A percentile compares a stretch with the other conserved stretches of the same genome.
Evolutionary conservation across 2,797 vertebrate genomes (phyloP).

Genomic region (Lerista edwardsae): DNA sequence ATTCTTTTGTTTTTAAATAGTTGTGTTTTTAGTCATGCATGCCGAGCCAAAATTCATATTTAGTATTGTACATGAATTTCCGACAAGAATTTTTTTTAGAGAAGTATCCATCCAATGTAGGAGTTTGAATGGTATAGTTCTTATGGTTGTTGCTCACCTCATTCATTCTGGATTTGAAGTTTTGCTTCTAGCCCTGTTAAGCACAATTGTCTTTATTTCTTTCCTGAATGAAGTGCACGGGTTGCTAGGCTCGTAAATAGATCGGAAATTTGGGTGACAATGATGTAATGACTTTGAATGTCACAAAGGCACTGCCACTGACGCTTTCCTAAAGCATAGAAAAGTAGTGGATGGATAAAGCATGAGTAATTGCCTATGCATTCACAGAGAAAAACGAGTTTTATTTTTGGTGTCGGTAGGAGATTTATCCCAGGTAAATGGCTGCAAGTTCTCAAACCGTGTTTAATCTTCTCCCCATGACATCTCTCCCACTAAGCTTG

Average conservation of each 20-base stretch:
- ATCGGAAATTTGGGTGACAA: neutral
- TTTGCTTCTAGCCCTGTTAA: neutral
- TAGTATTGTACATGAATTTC: neutral
- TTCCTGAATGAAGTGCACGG: neutral
- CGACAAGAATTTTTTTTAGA: neutral
- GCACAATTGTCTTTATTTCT: neutral
- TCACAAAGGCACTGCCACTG: neutral
- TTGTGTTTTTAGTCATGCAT: slow-evolving; percentile 13
- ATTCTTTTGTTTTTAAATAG: neutral
- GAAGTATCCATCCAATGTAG: neutral
- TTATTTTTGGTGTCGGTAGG: neutral
- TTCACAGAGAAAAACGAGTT: neutral
- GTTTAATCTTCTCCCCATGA: no score
- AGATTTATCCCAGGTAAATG: neutral
- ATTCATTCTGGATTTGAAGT: neutral
- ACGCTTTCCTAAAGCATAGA: neutral
- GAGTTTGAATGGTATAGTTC: neutral
- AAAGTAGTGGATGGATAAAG: neutral
- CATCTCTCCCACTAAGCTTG: no score
- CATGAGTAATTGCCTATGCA: neutral
- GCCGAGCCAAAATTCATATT: neutral
- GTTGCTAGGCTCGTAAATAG: neutral
- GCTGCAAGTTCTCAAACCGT: neutral
- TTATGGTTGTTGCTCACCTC: neutral
- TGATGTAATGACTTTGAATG: neutral